Percentiles rank a stretch among this genome's conserved stretches.
phyloP scores from a whole-genome alignment of 2,113 vertebrate species.

The Isurus oxyrinchus region DNA sequence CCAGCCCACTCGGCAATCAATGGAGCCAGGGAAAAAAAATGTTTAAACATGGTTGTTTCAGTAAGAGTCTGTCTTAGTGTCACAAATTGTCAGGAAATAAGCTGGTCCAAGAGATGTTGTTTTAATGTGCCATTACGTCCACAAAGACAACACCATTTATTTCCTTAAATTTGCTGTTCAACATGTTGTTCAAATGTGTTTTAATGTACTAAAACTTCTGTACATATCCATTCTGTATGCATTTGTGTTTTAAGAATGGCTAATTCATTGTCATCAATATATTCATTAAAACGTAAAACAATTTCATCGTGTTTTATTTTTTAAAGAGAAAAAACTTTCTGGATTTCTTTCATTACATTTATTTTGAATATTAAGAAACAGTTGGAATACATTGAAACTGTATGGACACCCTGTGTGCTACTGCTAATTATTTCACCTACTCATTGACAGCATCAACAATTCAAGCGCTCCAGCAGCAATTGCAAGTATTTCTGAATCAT shows the following conservation, averaged over 20 bases:
- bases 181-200: slow-evolving; percentile 22
- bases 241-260: slow-evolving; percentile 31
- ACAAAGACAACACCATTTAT: neutral
- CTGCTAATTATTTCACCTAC: neutral
- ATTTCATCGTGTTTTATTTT: neutral
- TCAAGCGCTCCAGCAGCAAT: neutral
- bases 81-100: slow-evolving; percentile 3
- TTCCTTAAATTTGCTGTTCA: slow-evolving; percentile 21
- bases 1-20: neutral
- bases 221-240: slow-evolving; percentile 31
- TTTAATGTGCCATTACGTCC: slow-evolving; percentile 25
- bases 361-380: neutral
- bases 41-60: neutral
- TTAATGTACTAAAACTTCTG: slow-evolving; percentile 31
- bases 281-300: slow-evolving; percentile 23
- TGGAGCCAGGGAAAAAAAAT: neutral
- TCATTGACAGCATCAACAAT: neutral
- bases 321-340: neutral
- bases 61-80: neutral
- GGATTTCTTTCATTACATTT: neutral
- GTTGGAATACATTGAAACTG: neutral
- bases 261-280: slow-evolving; percentile 17
- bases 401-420: neutral
- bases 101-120: neutral
- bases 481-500: neutral